These are phyloP conservation scores for Archaeoteleia sp. DNA, from an alignment of 2,888 invertebrate genomes.

Conservation along the genomic window DNA sequence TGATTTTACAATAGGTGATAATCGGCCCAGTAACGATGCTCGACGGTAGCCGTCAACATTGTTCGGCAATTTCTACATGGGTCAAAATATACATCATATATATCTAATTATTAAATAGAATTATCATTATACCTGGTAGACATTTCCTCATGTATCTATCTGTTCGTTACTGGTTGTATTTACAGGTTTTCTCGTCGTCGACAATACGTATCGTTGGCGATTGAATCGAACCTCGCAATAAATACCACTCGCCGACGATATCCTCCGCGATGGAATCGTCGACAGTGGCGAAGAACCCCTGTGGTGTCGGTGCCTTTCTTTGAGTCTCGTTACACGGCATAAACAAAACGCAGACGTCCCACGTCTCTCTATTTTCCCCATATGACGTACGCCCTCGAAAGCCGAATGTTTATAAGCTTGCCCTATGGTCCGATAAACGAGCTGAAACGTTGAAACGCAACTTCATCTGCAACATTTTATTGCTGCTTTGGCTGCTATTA, in stretches of 20 bases:
- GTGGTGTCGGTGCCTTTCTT: slow-evolving; percentile 3
- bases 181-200: too few relatives aligned
- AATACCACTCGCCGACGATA: background rate
- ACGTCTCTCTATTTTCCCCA: slow-evolving; percentile 5
- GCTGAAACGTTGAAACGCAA: background rate
- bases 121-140: too few relatives aligned
- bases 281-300: background rate
- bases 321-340: background rate
- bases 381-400: background rate
- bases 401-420: background rate
- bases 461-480: slow-evolving; percentile 1
- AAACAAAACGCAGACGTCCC: background rate
- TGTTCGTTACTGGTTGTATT: too few relatives aligned
- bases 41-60: too few relatives aligned
- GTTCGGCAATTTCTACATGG: too few relatives aligned
- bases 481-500: background rate
- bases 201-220: too few relatives aligned
- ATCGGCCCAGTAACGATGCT: too few relatives aligned
- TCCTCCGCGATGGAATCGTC: background rate
- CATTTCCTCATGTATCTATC: too few relatives aligned
- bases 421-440: background rate
- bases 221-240: background rate
- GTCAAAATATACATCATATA: too few relatives aligned
- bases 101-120: too few relatives aligned
- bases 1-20: too few relatives aligned